These are phyloP conservation scores for Misgurnus anguillicaudatus DNA, from an alignment of 2,113 vertebrate genomes.

Conservation along the genomic window DNA sequence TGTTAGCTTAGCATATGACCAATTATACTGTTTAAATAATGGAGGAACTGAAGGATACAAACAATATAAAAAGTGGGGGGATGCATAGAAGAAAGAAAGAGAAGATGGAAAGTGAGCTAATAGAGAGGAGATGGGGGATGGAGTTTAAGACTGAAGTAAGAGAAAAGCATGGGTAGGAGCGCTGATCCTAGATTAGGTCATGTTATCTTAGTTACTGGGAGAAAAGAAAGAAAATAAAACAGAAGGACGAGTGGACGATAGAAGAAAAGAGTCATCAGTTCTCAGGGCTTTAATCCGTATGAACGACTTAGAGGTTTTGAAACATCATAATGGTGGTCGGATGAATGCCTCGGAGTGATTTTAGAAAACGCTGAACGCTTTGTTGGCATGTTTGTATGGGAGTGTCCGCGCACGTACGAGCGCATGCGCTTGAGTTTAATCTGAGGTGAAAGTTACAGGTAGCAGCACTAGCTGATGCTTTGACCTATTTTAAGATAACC, in stretches of 20 bases:
- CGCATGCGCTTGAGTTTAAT: constrained; percentile 1
- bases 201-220: constrained; percentile 51
- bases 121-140: constrained; percentile 14
- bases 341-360: constrained; percentile 4
- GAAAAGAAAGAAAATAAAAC: constrained; percentile 32
- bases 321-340: neutral
- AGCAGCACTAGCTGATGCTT: constrained; percentile 45
- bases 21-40: constrained; percentile 27
- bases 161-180: constrained; percentile 17
- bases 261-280: constrained; percentile 36
- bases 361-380: neutral
- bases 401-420: neutral
- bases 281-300: constrained; percentile 46
- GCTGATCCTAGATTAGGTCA: constrained; percentile 57
- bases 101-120: constrained; percentile 11
- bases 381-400: neutral
- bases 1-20: constrained; percentile 25
- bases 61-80: constrained; percentile 1
- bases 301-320: constrained; percentile 17
- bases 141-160: neutral
- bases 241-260: constrained; percentile 29
- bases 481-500: constrained; percentile 49
- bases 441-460: constrained; percentile 53
- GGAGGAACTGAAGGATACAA: constrained; percentile 21
- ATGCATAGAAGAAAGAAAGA: constrained; percentile 47